These are phyloP conservation scores for Mycogona germanica DNA, from an alignment of 2,888 invertebrate species.

Conservation along the genomic window DNA sequence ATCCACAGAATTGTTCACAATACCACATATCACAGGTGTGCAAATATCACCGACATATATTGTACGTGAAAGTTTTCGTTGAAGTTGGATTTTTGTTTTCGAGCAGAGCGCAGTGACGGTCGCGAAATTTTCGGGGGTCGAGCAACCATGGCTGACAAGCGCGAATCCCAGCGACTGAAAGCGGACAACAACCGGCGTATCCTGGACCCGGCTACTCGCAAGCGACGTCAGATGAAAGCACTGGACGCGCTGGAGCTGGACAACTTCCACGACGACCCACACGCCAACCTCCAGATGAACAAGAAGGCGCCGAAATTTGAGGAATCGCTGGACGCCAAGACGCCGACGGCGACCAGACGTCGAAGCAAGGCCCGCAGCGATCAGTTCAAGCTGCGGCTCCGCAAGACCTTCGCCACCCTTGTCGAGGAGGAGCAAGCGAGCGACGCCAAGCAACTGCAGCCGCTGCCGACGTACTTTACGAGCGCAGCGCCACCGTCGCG, in stretches of 20 bases:
- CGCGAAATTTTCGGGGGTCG: no score
- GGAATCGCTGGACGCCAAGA: conserved; percentile 65
- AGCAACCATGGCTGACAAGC: conserved; percentile 50
- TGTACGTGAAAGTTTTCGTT: no score
- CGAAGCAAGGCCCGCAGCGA: conserved; percentile 64
- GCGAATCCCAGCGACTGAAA: conserved; percentile 69
- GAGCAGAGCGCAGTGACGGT: no score
- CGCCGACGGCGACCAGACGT: no score
- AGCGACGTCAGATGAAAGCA: conserved; percentile 74
- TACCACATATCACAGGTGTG: no score
- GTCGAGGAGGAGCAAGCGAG: conserved; percentile 71
- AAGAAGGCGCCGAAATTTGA: conserved; percentile 96
- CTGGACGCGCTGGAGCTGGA: conserved; percentile 90
- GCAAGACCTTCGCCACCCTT: conserved; percentile 75
- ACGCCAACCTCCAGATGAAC: conserved; percentile 83
- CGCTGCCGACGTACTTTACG: conserved; percentile 50
- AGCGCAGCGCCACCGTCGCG: conserved; percentile 70
- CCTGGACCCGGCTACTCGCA: conserved; percentile 79
- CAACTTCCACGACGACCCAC: conserved; percentile 98
- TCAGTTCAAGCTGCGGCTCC: conserved; percentile 69
- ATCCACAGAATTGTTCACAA: no score
- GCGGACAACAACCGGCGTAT: conserved; percentile 59
- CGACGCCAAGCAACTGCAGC: no score
- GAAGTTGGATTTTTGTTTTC: no score
- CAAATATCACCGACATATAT: no score